Conservation (phyloP, 2,797 vertebrate species). For the Cyclura pinguis region DNA sequence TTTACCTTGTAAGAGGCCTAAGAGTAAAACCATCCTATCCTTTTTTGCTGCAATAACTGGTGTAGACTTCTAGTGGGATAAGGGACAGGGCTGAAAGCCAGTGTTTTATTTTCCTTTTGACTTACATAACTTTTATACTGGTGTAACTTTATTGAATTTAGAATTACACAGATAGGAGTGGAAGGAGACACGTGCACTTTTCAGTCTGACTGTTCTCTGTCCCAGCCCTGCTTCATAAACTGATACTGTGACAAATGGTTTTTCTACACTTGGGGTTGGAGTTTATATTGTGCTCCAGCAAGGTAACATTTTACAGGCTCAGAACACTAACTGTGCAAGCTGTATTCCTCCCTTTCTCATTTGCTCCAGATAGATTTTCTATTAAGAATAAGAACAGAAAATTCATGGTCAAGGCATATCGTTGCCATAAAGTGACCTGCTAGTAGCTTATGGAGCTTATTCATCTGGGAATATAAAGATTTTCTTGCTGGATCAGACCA, state of each 20-base stretch:
- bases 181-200: background rate
- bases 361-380: constrained; percentile 34
- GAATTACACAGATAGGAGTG: constrained; percentile 12
- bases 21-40: background rate
- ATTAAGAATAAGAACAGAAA: constrained; percentile 36
- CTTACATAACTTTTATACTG: background rate
- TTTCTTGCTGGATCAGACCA: background rate
- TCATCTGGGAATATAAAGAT: background rate
- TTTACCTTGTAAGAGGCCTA: background rate
- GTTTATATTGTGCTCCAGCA: fast-evolving
- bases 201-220: background rate
- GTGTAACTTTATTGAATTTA: background rate
- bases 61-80: background rate
- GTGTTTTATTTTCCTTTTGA: background rate
- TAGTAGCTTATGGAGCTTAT: background rate
- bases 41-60: background rate
- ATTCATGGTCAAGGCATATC: constrained; percentile 13
- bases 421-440: constrained; percentile 2
- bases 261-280: background rate
- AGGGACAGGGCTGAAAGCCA: background rate
- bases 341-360: constrained; percentile 28
- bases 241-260: background rate
- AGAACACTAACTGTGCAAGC: constrained; percentile 19
- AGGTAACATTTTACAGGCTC: background rate
- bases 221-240: background rate